Evolutionary conservation across 2,888 invertebrate genomes (phyloP), one percentile per base, ranked within the genome.

Genomic region (Folsomia candida): DNA sequence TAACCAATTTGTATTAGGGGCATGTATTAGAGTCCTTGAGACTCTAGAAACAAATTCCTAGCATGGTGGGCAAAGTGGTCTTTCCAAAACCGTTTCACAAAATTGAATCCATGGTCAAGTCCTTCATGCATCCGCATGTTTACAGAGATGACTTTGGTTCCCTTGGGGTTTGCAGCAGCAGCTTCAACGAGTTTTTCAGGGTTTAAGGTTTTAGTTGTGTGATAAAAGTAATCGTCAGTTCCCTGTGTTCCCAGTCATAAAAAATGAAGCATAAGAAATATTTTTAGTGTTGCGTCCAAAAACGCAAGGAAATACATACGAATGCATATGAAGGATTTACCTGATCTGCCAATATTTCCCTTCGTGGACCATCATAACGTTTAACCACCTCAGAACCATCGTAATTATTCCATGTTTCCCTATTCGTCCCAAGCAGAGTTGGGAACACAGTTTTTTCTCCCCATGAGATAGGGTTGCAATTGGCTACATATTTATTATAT

Each of bases 391-490:
- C 88, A 51, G 92, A 91, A 0, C 97, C 91, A 86, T 99, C 98
- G 89, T 94, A 97, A 68, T 91, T 87, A 11, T 86, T 85, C 93
- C 94, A 94, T 1, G 61, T 14, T 11, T 58, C 64, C 18, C 70
- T 68, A 29, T 69, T 69, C 4, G 29, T 47, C 11, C 92, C 92
- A 65, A 95, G 83, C 82, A 94, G 94, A 0, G 93, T 93, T 66
- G 85, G 84, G 69, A 97, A 91, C 2, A 91, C 93, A 27, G 24
- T 22, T 82, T 94, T 95, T 51, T 87, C 84, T 0, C 97, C 97
- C 95, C 95, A 97, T 0, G 90, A 88, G 2, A 85, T 87, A 0
- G 97, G 97, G 84, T 97, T 94, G 79, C 91, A 89, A 81, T 98
- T 96, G 0, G 98, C 97, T n/a, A n/a, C n/a, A n/a, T n/a, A n/a